phyloP scores from a whole-genome alignment of 2,113 vertebrate species.

The Cephalopterus ornatus region DNA sequence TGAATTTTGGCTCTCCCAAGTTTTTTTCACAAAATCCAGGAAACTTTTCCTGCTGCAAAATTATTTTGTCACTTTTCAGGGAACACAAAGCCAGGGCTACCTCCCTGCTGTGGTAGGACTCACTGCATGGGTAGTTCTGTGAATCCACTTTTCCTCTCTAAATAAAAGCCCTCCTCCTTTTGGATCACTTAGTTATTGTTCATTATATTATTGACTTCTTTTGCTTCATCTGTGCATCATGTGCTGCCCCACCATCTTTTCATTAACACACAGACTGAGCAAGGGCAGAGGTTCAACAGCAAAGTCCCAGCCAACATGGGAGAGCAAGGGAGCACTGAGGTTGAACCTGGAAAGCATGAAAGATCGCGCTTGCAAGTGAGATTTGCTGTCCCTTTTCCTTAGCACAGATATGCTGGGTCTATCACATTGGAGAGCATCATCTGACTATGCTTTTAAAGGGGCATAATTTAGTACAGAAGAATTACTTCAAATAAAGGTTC shows the following conservation, averaged over 20 bases:
- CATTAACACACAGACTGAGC: neutral
- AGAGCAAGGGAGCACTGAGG: neutral
- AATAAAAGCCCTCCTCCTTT: neutral
- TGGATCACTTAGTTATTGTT: neutral
- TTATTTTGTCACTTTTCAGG: neutral
- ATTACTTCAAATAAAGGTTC: neutral
- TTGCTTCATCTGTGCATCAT: neutral
- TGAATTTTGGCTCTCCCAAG: neutral
- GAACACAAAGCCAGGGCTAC: neutral
- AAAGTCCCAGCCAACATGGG: neutral
- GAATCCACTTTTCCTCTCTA: neutral
- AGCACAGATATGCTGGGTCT: neutral
- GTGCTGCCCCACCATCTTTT: neutral
- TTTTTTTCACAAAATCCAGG: neutral
- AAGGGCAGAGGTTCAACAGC: neutral
- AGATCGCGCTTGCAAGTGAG: neutral
- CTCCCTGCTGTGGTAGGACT: neutral
- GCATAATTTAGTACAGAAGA: neutral
- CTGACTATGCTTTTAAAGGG: neutral
- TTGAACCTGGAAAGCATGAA: neutral
- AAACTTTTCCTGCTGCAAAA: neutral
- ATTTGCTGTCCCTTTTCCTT: neutral
- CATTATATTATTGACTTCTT: fast-evolving
- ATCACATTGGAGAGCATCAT: neutral
- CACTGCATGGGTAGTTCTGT: neutral